A percentile compares a stretch with the other conserved stretches of the same genome.
phyloP scores from a whole-genome alignment of 2,113 vertebrate genomes.

The Alligator sinensis region DNA sequence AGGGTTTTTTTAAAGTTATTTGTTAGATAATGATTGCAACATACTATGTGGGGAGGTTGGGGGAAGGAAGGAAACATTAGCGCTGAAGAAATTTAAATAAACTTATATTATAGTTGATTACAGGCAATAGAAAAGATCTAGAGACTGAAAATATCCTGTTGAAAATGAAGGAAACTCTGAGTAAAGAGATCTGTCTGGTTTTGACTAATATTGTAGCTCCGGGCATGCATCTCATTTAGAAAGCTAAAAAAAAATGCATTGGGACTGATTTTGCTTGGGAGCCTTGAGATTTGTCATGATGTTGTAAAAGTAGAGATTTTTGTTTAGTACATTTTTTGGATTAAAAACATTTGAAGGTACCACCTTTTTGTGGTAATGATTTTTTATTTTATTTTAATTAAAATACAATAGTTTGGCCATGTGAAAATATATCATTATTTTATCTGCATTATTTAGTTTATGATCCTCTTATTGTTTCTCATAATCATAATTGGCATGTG shows the following conservation, averaged over 20 bases:
- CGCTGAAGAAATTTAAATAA: background rate
- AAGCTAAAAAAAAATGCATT: background rate
- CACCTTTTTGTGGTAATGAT: background rate
- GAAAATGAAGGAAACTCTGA: background rate
- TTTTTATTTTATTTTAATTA: conserved; percentile 3
- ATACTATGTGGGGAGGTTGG: background rate
- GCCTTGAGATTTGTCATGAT: background rate
- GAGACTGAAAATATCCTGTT: background rate
- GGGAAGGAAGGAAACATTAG: background rate
- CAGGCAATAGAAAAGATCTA: conserved; percentile 33
- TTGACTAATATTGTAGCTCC: background rate
- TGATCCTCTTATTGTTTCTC: conserved; percentile 67
- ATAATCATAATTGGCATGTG: conserved; percentile 63
- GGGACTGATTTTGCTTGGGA: background rate
- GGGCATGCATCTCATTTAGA: background rate
- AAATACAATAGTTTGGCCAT: conserved; percentile 10
- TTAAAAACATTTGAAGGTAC: background rate
- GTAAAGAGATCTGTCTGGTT: background rate
- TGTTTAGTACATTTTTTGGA: conserved; percentile 28
- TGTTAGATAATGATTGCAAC: conserved; percentile 4
- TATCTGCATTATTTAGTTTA: conserved; percentile 62
- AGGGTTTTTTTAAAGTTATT: background rate
- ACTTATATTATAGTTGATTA: conserved; percentile 17
- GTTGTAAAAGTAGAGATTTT: background rate
- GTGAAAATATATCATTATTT: conserved; percentile 39